Percentiles rank a stretch among this genome's conserved stretches.
phyloP scores from a whole-genome alignment of 2,888 invertebrate genomes.

The Neoscelio sp. region DNA sequence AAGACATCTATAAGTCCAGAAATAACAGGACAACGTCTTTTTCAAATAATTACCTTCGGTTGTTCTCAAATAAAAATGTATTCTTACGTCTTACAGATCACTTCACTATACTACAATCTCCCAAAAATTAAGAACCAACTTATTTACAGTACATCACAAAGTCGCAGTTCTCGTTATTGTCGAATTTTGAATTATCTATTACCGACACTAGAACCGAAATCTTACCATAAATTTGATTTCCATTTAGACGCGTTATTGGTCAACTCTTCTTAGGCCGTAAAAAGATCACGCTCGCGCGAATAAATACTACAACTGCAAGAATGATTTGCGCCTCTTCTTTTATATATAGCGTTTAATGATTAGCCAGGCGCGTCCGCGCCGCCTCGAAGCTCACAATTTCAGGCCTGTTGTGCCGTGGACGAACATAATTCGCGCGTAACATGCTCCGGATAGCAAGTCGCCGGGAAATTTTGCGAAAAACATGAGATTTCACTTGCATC shows the following conservation, averaged over 20 bases:
- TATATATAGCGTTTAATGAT: constrained; percentile 57
- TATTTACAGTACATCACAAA: too few relatives aligned
- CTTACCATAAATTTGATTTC: constrained; percentile 39
- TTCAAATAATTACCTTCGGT: too few relatives aligned
- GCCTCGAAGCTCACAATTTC: constrained; percentile 46
- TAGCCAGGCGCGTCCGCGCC: constrained; percentile 56
- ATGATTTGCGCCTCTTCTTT: constrained; percentile 24
- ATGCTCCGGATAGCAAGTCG: constrained; percentile 57
- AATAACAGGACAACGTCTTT: too few relatives aligned
- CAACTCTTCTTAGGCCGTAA: neutral
- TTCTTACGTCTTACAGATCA: too few relatives aligned
- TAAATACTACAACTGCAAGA: constrained; percentile 13
- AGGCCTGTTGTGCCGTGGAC: constrained; percentile 35
- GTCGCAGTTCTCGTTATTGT: neutral
- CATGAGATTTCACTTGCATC: constrained; percentile 58
- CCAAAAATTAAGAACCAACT: too few relatives aligned
- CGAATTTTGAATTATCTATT: neutral
- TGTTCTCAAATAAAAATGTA: too few relatives aligned
- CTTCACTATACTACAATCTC: too few relatives aligned
- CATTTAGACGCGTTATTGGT: constrained; percentile 10
- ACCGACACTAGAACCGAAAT: neutral
- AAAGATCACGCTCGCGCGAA: constrained; percentile 33
- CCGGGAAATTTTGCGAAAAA: constrained; percentile 53
- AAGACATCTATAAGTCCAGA: too few relatives aligned
- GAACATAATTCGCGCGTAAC: constrained; percentile 49